Evolutionary conservation across 2,888 invertebrate species (phyloP).

Genomic region (Carpatolechia fugitivella): DNA sequence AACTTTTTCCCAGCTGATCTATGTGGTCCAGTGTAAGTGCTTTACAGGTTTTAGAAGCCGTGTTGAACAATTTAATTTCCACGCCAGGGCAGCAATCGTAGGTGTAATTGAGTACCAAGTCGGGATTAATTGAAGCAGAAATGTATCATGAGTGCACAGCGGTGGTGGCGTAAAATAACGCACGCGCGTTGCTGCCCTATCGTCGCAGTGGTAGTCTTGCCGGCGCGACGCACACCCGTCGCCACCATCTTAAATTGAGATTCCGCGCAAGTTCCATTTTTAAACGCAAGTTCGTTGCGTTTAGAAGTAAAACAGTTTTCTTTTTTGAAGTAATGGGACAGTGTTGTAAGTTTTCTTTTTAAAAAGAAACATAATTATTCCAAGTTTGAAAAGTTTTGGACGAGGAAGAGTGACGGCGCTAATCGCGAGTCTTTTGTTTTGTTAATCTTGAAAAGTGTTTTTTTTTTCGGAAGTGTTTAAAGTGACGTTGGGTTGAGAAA

Average conservation of each 20-base stretch:
- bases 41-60: constrained; percentile 18
- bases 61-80: constrained; percentile 34
- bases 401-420: constrained; percentile 1
- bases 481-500: constrained; percentile 14
- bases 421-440: constrained; percentile 16
- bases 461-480: constrained; percentile 13
- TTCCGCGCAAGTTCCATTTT: constrained; percentile 1
- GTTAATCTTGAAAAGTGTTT: constrained; percentile 12
- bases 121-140: constrained; percentile 75
- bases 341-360: not conserved
- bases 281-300: not conserved
- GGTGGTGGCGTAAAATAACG: constrained; percentile 65
- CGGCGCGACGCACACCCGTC: constrained; percentile 14
- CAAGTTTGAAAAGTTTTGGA: constrained; percentile 16
- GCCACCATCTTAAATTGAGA: not conserved
- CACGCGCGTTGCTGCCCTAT: constrained; percentile 61
- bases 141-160: constrained; percentile 71
- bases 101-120: constrained; percentile 70
- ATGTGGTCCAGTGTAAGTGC: not conserved
- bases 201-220: constrained; percentile 62
- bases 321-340: not conserved
- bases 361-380: not conserved
- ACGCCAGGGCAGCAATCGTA: constrained; percentile 43
- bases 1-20: not conserved
- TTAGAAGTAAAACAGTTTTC: not conserved